phyloP scores from a whole-genome alignment of 1,140 invertebrate genomes.

The Tenebrio molitor region DNA sequence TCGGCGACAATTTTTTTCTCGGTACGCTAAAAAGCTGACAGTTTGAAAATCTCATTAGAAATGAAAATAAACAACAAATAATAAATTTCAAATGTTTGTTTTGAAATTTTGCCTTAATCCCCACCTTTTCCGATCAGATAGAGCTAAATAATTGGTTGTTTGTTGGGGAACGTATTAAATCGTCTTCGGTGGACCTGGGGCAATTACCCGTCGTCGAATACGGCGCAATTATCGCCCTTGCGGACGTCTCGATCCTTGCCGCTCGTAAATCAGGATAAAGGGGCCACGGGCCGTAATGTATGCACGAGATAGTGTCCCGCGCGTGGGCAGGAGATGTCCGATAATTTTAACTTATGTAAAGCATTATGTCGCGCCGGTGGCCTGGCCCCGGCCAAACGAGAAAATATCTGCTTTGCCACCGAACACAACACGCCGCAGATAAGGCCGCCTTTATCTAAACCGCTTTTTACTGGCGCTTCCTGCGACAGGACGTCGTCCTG shows the following conservation, averaged over 20 bases:
- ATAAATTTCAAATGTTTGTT: no score
- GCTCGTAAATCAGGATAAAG: slow-evolving; percentile 52
- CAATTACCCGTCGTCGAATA: background rate
- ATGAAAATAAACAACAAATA: no score
- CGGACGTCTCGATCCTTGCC: slow-evolving; percentile 8
- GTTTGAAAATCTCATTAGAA: no score
- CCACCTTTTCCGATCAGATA: no score
- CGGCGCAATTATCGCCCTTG: slow-evolving; percentile 46
- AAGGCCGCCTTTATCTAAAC: slow-evolving; percentile 36
- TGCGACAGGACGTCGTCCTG: background rate
- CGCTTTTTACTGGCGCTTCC: slow-evolving; percentile 30
- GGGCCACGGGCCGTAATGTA: slow-evolving; percentile 42
- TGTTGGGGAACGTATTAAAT: no score
- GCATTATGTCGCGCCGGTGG: slow-evolving; percentile 45
- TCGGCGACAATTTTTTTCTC: no score
- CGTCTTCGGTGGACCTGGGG: no score
- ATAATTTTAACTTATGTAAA: slow-evolving; percentile 59
- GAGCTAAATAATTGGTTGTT: no score
- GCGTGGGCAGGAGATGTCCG: slow-evolving; percentile 54
- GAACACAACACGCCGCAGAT: slow-evolving; percentile 30
- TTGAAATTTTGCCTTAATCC: no score
- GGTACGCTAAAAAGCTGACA: no score
- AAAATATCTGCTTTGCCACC: slow-evolving; percentile 12
- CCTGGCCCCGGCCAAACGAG: slow-evolving; percentile 25
- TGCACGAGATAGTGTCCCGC: slow-evolving; percentile 53